Evolutionary conservation across 2,888 invertebrate genomes (phyloP).

Genomic region (Dendrolimus pini): DNA sequence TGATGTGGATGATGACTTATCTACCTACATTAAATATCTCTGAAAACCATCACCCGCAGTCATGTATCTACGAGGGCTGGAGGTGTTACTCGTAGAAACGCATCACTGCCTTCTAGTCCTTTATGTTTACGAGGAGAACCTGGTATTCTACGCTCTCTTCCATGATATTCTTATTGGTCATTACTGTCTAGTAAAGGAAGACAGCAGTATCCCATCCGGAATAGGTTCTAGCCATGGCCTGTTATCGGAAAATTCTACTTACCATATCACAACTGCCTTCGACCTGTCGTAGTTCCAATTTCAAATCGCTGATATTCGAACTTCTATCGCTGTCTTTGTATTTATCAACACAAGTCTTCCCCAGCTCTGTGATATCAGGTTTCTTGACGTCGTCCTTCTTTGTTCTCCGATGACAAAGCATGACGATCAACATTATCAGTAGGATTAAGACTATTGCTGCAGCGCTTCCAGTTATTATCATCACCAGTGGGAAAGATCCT

Average conservation of each 20-base stretch:
- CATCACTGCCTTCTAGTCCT: too few species aligned
- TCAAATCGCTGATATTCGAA: constrained; percentile 94
- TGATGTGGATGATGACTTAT: too few species aligned
- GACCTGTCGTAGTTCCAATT: constrained; percentile 90
- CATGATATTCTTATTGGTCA: too few species aligned
- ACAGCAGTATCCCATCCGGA: too few species aligned
- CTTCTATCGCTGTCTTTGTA: constrained; percentile 89
- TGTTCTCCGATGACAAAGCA: constrained; percentile 81
- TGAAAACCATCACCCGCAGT: too few species aligned
- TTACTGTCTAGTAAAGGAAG: too few species aligned
- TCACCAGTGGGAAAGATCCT: constrained; percentile 85
- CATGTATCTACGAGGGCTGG: too few species aligned
- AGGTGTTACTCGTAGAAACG: too few species aligned
- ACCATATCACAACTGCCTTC: constrained; percentile 87
- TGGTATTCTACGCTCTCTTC: too few species aligned
- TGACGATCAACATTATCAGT: constrained; percentile 85
- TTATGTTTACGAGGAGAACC: too few species aligned
- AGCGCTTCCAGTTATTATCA: constrained; percentile 85
- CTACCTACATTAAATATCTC: too few species aligned
- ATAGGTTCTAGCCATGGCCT: too few species aligned
- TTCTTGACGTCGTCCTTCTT: constrained; percentile 75
- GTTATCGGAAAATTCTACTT: constrained; percentile 25
- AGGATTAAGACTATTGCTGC: constrained; percentile 87
- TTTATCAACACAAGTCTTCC: constrained; percentile 47
- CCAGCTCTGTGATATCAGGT: constrained; percentile 65